Percentiles rank a stretch among this genome's conserved stretches.
These are phyloP conservation scores for Eretmochelys imbricata DNA, from an alignment of 2,113 vertebrate species.

Conservation along the genomic window DNA sequence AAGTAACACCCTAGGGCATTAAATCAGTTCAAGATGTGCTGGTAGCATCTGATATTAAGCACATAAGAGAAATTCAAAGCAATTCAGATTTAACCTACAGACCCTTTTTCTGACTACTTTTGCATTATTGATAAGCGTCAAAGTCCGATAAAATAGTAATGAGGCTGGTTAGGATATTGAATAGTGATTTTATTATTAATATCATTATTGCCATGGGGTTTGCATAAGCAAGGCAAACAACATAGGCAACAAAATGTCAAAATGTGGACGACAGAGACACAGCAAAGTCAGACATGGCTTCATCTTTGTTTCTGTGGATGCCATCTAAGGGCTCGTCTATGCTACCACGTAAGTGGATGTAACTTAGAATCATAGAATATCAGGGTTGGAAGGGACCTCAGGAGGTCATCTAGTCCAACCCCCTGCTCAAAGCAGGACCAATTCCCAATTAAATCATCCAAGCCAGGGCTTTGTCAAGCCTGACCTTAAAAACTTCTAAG, in stretches of 20 bases:
- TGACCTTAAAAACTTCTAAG: no score
- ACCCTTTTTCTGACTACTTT: constrained; percentile 64
- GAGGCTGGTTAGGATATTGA: background rate
- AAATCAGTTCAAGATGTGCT: constrained; percentile 80
- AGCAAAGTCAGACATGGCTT: constrained; percentile 6
- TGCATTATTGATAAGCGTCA: no score
- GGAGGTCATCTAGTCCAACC: no score
- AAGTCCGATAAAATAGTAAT: constrained; percentile 13
- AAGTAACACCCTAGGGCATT: constrained; percentile 71
- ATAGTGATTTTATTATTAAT: constrained; percentile 39
- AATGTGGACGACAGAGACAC: constrained; percentile 4
- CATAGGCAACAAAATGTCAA: constrained; percentile 10
- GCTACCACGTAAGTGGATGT: no score
- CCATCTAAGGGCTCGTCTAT: background rate
- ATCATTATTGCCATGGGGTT: constrained; percentile 1
- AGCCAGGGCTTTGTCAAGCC: no score
- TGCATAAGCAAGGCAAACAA: background rate
- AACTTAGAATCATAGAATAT: no score
- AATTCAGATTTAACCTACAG: constrained; percentile 65
- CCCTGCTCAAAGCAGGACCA: no score
- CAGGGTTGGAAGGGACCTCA: no score
- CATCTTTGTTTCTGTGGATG: constrained; percentile 10
- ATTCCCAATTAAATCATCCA: no score
- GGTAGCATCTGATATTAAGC: constrained; percentile 74
- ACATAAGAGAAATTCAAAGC: constrained; percentile 73